Evolutionary conservation across 1,140 invertebrate genomes (phyloP), one percentile per base, ranked within the genome.

Genomic region (Lerema accius): DNA sequence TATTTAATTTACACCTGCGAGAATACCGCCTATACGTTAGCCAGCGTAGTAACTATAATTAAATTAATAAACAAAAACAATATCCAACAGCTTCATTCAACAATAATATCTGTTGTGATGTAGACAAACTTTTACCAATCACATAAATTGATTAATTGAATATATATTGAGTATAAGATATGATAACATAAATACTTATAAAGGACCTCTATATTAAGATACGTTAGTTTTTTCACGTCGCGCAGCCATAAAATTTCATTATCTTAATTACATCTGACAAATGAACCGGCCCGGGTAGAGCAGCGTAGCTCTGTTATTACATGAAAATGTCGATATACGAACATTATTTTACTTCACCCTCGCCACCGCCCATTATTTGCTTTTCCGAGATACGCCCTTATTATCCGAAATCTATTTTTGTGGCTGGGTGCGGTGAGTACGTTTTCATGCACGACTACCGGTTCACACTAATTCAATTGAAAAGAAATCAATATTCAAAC

Each of bases 251-350:
- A 55, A 13, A 42, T 43, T 55, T 43, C 39, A 55, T 55, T 42
- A 55, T 32, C 37, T 55, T 55, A 43, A 55, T 55, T 55, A 55
- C 39, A 55, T 55, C 17, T 43, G 51, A 28, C 39, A 55, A 55
- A 55, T 55, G 51, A 55, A 55, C 40, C 51, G 42, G 13, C 51
- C 39, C 39, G 11, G 15, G 50, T 26, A 53, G 39, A n/a, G n/a
- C n/a, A n/a, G n/a, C n/a, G n/a, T n/a, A n/a, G n/a, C n/a, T n/a
- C n/a, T 39, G 19, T n/a, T 35, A 50, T 51, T 39, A 28, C 39
- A 43, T 43, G 13, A 26, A 55, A 42, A 42, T 43, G 13, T 26
- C 19, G 39, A 55, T 55, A 55, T 55, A 43, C 28, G 40, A 55
- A 43, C 7, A 43, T 53, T 53, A 5, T 40, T 40, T 40, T 37